Percentiles rank a stretch among this genome's conserved stretches.
phyloP scores from a whole-genome alignment of 30 jellyfish, hydroid and myxozoan species.

The Pelagia noctiluca region DNA sequence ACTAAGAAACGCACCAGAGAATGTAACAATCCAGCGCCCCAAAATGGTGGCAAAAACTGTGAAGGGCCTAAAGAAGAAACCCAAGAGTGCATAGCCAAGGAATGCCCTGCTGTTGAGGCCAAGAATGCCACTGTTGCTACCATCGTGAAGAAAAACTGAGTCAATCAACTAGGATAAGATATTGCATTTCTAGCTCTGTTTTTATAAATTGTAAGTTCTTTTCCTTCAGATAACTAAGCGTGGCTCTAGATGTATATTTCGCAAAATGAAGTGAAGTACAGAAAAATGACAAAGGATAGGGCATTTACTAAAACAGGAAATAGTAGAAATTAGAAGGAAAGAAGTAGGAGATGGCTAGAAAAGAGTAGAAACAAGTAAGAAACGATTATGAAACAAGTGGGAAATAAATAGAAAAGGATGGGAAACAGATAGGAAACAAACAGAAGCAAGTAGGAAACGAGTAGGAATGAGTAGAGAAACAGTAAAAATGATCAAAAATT shows the following conservation, averaged over 20 bases:
- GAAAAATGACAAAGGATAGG: slow-evolving; percentile 14
- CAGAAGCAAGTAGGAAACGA: too few species aligned
- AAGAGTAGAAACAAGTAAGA: background rate
- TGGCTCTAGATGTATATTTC: background rate
- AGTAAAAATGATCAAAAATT: too few species aligned
- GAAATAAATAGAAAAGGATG: too few species aligned
- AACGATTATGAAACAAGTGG: background rate
- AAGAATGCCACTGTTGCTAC: too few species aligned
- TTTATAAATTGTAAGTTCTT: too few species aligned
- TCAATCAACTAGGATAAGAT: too few species aligned
- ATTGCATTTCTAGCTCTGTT: too few species aligned
- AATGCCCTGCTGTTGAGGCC: slow-evolving; percentile 11
- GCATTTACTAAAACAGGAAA: slow-evolving; percentile 10
- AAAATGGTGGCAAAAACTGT: slow-evolving; percentile 59
- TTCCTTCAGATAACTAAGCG: too few species aligned
- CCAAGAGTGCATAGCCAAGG: slow-evolving; percentile 21
- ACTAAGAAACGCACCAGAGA: slow-evolving; percentile 26
- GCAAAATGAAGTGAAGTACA: slow-evolving; percentile 9
- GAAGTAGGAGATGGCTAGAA: slow-evolving; percentile 10
- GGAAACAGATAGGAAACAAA: too few species aligned
- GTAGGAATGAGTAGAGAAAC: too few species aligned
- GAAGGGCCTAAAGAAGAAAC: slow-evolving; percentile 50
- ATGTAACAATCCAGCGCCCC: slow-evolving; percentile 59
- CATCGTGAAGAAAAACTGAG: too few species aligned
- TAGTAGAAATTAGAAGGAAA: slow-evolving; percentile 18